Evolutionary conservation across 2,797 vertebrate species (phyloP).

Genomic region (Linurgus olivaceus): DNA sequence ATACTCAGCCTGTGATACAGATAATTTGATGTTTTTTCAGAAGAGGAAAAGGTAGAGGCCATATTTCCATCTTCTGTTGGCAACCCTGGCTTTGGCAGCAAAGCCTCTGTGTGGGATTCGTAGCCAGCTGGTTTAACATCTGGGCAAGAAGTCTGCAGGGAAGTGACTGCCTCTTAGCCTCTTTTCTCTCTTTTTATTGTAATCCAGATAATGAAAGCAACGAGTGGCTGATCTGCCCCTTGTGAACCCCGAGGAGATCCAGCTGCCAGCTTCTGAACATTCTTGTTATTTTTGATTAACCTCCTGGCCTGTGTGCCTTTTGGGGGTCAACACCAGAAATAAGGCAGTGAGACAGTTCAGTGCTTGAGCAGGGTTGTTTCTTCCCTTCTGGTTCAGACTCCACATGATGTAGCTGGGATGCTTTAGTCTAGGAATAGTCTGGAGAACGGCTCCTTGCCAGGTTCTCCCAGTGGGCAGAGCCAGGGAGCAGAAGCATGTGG

Average conservation of each 20-base stretch:
- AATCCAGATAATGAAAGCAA: constrained; percentile 40
- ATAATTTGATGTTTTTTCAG: background rate
- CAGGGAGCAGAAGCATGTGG: background rate
- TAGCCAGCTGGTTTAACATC: constrained; percentile 12
- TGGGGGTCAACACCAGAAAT: background rate
- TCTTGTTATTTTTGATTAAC: constrained; percentile 20
- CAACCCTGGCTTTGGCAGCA: background rate
- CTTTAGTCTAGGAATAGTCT: background rate
- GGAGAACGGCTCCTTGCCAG: background rate
- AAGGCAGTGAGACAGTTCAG: background rate
- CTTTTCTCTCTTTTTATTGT: constrained; percentile 34
- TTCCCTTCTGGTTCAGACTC: background rate
- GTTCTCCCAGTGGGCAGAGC: background rate
- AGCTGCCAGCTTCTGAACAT: constrained; percentile 2
- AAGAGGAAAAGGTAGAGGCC: background rate
- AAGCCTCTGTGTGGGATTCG: background rate
- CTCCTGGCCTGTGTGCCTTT: background rate
- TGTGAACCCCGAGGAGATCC: background rate
- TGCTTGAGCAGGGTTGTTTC: background rate
- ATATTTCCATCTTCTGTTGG: background rate
- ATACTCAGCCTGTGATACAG: background rate
- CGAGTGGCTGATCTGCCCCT: background rate
- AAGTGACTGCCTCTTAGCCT: background rate
- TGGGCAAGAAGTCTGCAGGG: background rate
- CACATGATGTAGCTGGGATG: background rate